Conservation (phyloP, 2,113 vertebrate species). For the Brachypteracias leptosomus region DNA sequence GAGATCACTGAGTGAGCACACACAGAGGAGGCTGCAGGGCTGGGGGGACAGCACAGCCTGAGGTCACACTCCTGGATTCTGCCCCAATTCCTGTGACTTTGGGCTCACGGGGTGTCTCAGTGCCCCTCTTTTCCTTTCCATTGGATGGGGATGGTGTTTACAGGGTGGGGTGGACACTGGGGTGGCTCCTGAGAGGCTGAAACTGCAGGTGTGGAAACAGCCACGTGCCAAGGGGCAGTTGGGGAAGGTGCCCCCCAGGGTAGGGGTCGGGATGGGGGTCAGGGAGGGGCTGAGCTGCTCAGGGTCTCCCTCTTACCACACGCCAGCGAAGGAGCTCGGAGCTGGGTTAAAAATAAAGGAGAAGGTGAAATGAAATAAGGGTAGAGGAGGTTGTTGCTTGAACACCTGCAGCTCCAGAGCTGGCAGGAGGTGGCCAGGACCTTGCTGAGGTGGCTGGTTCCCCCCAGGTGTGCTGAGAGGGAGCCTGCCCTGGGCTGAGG, state of each 20-base stretch:
- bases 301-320: neutral
- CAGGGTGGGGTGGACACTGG: fast-evolving
- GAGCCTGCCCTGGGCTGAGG: neutral
- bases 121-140: neutral
- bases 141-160: fast-evolving
- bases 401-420: constrained; percentile 11
- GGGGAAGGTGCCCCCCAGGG: neutral
- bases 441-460: constrained; percentile 19
- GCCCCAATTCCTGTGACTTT: fast-evolving
- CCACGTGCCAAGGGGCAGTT: fast-evolving
- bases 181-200: neutral
- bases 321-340: neutral
- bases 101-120: fast-evolving
- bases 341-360: neutral
- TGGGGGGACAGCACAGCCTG: neutral
- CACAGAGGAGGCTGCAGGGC: fast-evolving
- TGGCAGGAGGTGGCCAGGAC: neutral
- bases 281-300: neutral
- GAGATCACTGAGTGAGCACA: neutral
- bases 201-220: neutral
- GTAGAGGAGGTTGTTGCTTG: neutral
- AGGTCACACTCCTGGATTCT: neutral
- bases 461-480: neutral
- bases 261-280: neutral
- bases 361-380: neutral